Percentiles rank a stretch among this genome's conserved stretches.
phyloP scores from a whole-genome alignment of 2,113 vertebrate genomes.

The Mugil cephalus region DNA sequence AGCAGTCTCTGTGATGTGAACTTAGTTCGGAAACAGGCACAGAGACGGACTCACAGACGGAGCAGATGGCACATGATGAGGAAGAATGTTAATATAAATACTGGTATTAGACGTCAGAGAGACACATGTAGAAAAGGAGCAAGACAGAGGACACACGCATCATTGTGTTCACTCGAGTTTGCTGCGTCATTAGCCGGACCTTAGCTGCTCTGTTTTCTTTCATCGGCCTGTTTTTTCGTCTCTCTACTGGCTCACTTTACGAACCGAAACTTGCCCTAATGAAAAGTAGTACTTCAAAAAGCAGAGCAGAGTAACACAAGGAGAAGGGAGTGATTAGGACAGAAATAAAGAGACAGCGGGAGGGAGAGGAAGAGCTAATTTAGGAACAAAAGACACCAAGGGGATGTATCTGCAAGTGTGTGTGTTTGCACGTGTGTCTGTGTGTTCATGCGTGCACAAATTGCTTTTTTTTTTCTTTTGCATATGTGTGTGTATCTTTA shows the following conservation, averaged over 20 bases:
- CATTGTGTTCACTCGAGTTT: constrained; percentile 18
- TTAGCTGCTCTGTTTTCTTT: not conserved
- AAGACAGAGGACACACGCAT: not conserved
- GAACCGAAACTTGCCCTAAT: not conserved
- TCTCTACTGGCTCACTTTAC: not conserved
- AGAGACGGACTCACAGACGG: not conserved
- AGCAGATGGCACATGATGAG: not conserved
- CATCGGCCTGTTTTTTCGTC: not conserved
- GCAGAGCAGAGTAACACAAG: not conserved
- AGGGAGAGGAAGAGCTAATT: constrained; percentile 42
- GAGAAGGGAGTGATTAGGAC: constrained; percentile 12
- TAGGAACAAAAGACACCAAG: constrained; percentile 48
- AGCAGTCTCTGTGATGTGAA: not conserved
- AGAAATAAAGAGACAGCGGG: constrained; percentile 24
- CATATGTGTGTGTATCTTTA: constrained; percentile 25
- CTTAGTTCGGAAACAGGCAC: not conserved
- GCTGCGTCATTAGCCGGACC: constrained; percentile 19
- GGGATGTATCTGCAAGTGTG: constrained; percentile 18
- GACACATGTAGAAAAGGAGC: not conserved
- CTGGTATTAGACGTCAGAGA: constrained; percentile 21
- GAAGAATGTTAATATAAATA: not conserved
- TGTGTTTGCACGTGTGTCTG: constrained; percentile 2
- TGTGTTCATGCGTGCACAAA: not conserved
- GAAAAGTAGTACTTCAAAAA: not conserved
- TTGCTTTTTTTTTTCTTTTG: not conserved